Conservation (phyloP, 2,113 vertebrate genomes). For the Narcine bancroftii region DNA sequence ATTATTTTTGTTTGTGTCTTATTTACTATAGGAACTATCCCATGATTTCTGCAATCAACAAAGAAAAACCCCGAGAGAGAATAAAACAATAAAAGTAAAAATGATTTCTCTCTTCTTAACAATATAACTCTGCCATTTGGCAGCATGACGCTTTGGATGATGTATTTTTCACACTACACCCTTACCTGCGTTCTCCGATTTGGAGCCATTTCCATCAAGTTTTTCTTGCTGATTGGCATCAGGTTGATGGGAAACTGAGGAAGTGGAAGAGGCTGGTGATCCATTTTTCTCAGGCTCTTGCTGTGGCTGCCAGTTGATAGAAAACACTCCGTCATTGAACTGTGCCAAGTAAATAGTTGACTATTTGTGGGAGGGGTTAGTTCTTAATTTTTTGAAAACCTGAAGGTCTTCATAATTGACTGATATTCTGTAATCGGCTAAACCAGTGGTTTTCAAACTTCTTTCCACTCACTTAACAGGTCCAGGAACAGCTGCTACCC, state of each 20-base stretch:
- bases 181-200: conserved; percentile 81
- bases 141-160: not conserved
- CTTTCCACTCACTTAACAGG: no score
- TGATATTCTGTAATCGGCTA: not conserved
- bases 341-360: not conserved
- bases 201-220: conserved; percentile 72
- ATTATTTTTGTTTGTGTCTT: not conserved
- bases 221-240: conserved; percentile 66
- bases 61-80: not conserved
- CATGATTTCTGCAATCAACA: not conserved
- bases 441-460: no score
- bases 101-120: not conserved
- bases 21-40: not conserved
- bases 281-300: conserved; percentile 73
- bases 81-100: conserved; percentile 16
- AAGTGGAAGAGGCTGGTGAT: conserved; percentile 69
- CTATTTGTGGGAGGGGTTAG: not conserved
- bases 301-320: conserved; percentile 63
- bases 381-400: conserved; percentile 37
- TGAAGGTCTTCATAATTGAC: not conserved
- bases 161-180: not conserved
- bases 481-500: no score
- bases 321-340: not conserved
- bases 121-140: not conserved
- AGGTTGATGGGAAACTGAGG: conserved; percentile 78